Conservation (phyloP, 2,888 invertebrate species). For the Carabus problematicus region DNA sequence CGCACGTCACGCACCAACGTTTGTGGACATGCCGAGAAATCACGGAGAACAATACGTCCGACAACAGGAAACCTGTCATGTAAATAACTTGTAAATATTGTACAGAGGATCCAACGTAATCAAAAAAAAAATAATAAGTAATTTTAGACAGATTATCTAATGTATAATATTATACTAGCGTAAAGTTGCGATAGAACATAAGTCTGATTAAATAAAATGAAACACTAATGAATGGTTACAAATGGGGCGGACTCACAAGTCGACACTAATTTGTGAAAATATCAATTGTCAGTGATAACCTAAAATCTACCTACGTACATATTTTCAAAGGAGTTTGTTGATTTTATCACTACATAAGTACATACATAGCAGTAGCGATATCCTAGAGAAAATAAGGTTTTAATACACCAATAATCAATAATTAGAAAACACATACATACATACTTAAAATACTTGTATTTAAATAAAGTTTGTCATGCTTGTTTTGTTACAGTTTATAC, state of each 20-base stretch:
- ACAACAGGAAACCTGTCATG: conserved; percentile 55
- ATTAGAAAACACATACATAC: conserved; percentile 8
- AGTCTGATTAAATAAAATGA: conserved; percentile 15
- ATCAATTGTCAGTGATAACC: conserved; percentile 3
- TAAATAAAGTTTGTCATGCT: conserved; percentile 41
- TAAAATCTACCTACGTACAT: no score
- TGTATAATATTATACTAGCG: conserved; percentile 30
- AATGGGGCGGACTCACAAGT: no score
- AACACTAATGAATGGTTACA: no score
- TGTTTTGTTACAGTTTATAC: conserved; percentile 33
- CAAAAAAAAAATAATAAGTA: conserved; percentile 33
- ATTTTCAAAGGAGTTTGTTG: no score
- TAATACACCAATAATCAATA: conserved; percentile 35
- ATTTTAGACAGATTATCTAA: conserved; percentile 36
- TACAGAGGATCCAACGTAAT: conserved; percentile 21
- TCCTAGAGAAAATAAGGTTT: background rate
- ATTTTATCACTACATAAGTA: no score
- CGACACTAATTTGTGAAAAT: conserved; percentile 32
- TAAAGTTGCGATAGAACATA: conserved; percentile 18
- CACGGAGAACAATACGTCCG: conserved; percentile 52
- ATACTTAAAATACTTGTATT: conserved; percentile 19
- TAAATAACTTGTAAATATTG: conserved; percentile 46
- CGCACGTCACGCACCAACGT: conserved; percentile 55
- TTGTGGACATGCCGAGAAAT: conserved; percentile 58
- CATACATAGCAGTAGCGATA: no score